Evolutionary conservation across 1,140 invertebrate genomes (phyloP).

Genomic region (Melanaphis sacchari): DNA sequence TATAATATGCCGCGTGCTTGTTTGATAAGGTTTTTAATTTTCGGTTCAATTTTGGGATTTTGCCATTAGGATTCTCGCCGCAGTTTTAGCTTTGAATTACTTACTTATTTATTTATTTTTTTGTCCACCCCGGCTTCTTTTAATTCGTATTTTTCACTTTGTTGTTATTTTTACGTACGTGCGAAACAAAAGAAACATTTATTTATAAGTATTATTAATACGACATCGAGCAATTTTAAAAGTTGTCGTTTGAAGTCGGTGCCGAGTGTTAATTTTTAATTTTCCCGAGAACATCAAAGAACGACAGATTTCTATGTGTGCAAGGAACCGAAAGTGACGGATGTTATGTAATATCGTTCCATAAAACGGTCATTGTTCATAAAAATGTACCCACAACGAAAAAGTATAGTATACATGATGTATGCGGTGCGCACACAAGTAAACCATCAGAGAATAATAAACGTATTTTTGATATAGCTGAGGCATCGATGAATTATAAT

Average conservation of each 20-base stretch:
- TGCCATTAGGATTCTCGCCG: slow-evolving; percentile 22
- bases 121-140: background rate
- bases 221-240: slow-evolving; percentile 20
- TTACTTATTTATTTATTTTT: background rate
- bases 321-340: background rate
- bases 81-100: background rate
- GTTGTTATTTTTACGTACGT: slow-evolving; percentile 36
- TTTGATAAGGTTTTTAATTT: slow-evolving; percentile 39
- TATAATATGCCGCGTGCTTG: no score
- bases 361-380: slow-evolving; percentile 4
- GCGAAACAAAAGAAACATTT: slow-evolving; percentile 19
- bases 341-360: background rate
- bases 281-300: slow-evolving; percentile 23
- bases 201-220: slow-evolving; percentile 46
- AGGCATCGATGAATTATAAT: background rate
- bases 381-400: background rate
- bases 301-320: background rate
- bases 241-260: background rate
- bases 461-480: background rate
- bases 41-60: slow-evolving; percentile 21
- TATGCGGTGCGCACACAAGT: background rate
- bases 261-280: slow-evolving; percentile 44
- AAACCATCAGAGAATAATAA: no score
- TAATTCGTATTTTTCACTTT: background rate
- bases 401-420: background rate